These are phyloP conservation scores for Morphnarchus princeps DNA, from an alignment of 2,113 vertebrate species.

Conservation along the genomic window DNA sequence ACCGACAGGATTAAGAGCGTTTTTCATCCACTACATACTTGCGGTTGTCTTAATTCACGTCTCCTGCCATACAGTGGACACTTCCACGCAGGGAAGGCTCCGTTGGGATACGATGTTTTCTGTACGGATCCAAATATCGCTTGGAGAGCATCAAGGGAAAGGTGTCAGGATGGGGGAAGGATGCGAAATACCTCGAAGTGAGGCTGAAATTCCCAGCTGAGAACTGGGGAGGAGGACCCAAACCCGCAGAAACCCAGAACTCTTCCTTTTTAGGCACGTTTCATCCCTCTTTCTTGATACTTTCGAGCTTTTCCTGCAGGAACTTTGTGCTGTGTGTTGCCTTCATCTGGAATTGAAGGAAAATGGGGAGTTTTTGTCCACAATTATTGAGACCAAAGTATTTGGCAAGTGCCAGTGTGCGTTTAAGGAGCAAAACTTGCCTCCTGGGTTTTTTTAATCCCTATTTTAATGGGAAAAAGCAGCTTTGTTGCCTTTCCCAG, in stretches of 20 bases:
- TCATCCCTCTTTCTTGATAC: accelerated
- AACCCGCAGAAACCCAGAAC: accelerated
- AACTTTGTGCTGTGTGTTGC: accelerated
- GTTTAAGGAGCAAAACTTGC: not conserved
- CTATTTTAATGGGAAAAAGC: not conserved
- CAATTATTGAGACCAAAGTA: accelerated
- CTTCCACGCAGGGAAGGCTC: accelerated
- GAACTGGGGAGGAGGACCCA: too few relatives aligned
- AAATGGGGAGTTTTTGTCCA: accelerated
- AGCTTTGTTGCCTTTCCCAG: accelerated
- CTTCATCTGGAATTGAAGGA: accelerated
- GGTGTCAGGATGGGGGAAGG: not conserved
- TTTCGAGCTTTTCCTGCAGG: not conserved
- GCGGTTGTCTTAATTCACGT: accelerated
- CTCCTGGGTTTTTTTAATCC: not conserved
- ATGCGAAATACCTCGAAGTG: accelerated
- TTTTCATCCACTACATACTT: accelerated
- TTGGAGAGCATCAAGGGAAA: too few relatives aligned
- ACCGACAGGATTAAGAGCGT: accelerated
- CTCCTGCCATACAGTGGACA: accelerated
- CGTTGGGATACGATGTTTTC: accelerated
- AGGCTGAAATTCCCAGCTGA: not conserved
- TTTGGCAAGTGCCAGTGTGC: accelerated
- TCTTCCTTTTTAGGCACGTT: accelerated
- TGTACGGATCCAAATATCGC: accelerated